Base-by-base conservation (phyloP, 2,113 vertebrate genomes). In the Pseudorectes ferrugineus region DNA sequence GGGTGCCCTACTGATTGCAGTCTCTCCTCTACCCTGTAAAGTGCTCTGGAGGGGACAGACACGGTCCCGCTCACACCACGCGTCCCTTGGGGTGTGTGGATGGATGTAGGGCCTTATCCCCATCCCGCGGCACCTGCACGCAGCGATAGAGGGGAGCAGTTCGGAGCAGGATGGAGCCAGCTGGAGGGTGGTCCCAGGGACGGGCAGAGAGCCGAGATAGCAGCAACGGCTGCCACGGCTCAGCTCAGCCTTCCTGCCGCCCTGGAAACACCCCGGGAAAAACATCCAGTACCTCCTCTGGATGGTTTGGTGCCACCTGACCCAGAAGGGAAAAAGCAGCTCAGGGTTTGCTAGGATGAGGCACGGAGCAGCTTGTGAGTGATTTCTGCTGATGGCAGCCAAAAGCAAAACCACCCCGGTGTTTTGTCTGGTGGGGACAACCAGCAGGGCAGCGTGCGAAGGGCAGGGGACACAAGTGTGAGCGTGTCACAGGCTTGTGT, bases 361-460 rank as follows among this genome's bases (percentile, higher is more conserved):
- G 14, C 31, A 62, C 38, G 31, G 73, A 88, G 61, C 43, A 55
- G 38, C 40, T 40, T 40, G 15, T 25, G 49, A 45, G 26, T 14
- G 29, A 43, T n/a, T 88, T 49, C 38, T 63, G 61, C 24, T 25
- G 36, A 12, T 76, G 80, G 45, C 28, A 57, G 21, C 28, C 36
- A 8, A 52, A 71, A 42, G 18, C 24, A 43, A 79, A 81, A 17
- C 20, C 77, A 21, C 3, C 3, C 26, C 11, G 59, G 33, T 57
- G 62, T 29, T 75, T 31, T 62, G 5, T 25, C 4, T 9, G 29
- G 7, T 8, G 55, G 29, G 36, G 24, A 40, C 40, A 68, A 8
- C 10, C 15, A 14, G 42, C 2, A 1, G 55, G n/a, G 22, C 42
- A 78, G 49, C 0, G 0, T 31, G 31, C 29, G 35, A 31, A 28